Evolutionary conservation across 1,140 invertebrate species (phyloP).

Genomic region (Musca domestica): DNA sequence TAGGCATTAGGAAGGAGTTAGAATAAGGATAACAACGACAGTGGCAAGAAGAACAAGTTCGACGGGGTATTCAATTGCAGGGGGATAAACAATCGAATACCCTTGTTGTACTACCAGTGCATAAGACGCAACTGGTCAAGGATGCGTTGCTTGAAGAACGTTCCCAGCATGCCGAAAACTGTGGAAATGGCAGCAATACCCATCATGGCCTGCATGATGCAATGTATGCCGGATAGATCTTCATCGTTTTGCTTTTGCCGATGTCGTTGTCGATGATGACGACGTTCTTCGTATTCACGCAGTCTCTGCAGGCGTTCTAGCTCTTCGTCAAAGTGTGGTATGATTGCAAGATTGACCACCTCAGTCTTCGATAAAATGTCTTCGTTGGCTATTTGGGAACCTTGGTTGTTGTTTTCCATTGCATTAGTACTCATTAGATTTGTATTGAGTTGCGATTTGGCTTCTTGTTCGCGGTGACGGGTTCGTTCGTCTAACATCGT

Average conservation of each 20-base stretch:
- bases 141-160: slow-evolving; percentile 52
- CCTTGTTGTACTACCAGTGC: slow-evolving; percentile 54
- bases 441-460: slow-evolving; percentile 26
- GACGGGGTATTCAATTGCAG: slow-evolving; percentile 41
- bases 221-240: slow-evolving; percentile 51
- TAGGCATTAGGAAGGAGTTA: too few species aligned
- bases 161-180: slow-evolving; percentile 52
- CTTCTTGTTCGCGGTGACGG: slow-evolving; percentile 31
- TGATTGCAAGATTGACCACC: slow-evolving; percentile 52
- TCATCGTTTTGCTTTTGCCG: slow-evolving; percentile 46
- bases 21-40: not conserved
- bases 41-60: not conserved
- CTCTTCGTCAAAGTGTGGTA: slow-evolving; percentile 51
- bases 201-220: slow-evolving; percentile 55
- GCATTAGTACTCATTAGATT: not conserved
- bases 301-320: slow-evolving; percentile 37
- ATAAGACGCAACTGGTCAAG: slow-evolving; percentile 51
- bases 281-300: slow-evolving; percentile 35
- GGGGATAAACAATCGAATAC: slow-evolving; percentile 32
- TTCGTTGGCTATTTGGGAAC: slow-evolving; percentile 44
- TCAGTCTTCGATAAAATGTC: slow-evolving; percentile 51
- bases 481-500: slow-evolving; percentile 49
- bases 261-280: slow-evolving; percentile 48
- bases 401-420: slow-evolving; percentile 23
- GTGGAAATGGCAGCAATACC: slow-evolving; percentile 52